Percentiles rank a stretch among this genome's conserved stretches.
These are phyloP conservation scores for Prietella phreatophila DNA, from an alignment of 2,113 vertebrate species.

Conservation along the genomic window DNA sequence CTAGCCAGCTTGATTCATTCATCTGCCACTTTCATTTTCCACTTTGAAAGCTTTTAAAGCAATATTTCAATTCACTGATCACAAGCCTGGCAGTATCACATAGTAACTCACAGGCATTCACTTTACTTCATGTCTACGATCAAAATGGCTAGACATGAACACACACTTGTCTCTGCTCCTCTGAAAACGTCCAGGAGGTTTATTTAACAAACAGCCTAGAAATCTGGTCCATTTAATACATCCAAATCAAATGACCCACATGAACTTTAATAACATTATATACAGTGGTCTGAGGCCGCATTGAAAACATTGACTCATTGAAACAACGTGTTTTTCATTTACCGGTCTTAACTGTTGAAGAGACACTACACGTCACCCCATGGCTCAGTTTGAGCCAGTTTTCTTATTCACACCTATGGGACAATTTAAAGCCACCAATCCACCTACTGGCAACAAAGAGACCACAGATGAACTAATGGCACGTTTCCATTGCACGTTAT, in stretches of 20 bases:
- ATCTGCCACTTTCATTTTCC: neutral
- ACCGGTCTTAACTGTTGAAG: neutral
- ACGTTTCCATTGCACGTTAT: no score
- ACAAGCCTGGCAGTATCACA: neutral
- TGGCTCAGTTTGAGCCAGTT: neutral
- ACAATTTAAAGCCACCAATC: no score
- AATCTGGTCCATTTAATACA: no score
- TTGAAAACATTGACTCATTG: neutral
- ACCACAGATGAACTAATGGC: no score
- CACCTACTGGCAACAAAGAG: no score
- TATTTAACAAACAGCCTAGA: no score
- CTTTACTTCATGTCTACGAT: neutral
- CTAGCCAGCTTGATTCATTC: neutral
- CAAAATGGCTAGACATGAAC: neutral
- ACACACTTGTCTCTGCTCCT: neutral
- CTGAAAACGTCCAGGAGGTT: no score
- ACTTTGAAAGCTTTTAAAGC: neutral
- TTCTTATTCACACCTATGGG: no score
- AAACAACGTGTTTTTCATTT: neutral
- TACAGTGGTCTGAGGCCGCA: no score
- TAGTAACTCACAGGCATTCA: neutral
- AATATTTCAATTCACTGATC: constrained; percentile 1
- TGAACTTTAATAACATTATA: no score
- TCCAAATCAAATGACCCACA: no score
- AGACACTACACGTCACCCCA: neutral